Evolutionary conservation across 2,797 vertebrate species (phyloP).

Genomic region (Tauraco hartlaubi): DNA sequence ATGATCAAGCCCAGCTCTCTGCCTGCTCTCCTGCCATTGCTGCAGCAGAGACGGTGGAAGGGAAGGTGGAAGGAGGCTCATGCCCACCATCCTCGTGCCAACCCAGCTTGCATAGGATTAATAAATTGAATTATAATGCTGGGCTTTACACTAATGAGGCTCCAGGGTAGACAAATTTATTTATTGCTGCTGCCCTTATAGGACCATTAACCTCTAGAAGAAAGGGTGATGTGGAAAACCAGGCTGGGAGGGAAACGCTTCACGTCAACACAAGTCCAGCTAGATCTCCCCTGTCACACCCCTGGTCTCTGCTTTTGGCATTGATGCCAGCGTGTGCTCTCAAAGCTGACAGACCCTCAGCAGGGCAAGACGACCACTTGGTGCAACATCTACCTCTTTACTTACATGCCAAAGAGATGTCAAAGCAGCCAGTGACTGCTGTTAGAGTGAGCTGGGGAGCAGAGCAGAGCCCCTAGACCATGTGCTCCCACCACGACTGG

Average conservation of each 20-base stretch:
- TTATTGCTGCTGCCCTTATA: neutral
- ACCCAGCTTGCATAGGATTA: neutral
- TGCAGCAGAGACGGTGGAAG: neutral
- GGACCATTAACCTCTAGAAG: neutral
- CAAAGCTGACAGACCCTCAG: neutral
- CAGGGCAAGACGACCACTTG: neutral
- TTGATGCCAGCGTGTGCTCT: accelerated
- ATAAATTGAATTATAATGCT: neutral
- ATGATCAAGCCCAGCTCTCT: neutral
- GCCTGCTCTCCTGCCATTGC: neutral
- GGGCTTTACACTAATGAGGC: neutral
- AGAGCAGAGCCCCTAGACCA: neutral
- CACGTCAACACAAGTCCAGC: neutral
- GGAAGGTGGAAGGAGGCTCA: neutral
- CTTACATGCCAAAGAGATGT: neutral
- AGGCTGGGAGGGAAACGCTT: neutral
- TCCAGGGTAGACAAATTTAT: neutral
- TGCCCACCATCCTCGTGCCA: neutral
- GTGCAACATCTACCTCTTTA: neutral
- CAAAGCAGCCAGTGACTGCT: neutral
- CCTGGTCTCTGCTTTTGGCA: neutral
- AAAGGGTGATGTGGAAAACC: neutral
- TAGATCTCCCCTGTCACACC: neutral
- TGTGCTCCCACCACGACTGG: neutral
- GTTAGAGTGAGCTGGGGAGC: neutral